Evolutionary conservation across 1,140 invertebrate species (phyloP).

Genomic region (Drosophila pseudoananassae): DNA sequence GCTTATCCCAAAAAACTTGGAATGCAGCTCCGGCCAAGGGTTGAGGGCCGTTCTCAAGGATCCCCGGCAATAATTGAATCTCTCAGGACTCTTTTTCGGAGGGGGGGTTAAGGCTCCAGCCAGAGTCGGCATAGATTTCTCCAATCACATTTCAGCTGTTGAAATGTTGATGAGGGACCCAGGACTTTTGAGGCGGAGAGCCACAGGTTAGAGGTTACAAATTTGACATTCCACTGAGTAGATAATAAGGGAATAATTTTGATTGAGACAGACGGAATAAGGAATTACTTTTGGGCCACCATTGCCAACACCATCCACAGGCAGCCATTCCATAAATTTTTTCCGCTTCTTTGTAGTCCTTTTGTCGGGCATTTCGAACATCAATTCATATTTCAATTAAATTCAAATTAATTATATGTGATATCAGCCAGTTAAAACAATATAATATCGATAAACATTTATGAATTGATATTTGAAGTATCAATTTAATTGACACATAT

Average conservation of each 20-base stretch:
- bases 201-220: conserved; percentile 42
- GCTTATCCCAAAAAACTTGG: conserved; percentile 65
- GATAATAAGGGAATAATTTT: conserved; percentile 19
- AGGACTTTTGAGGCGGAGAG: neutral
- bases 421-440: conserved; percentile 4
- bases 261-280: neutral
- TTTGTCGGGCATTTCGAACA: conserved; percentile 2
- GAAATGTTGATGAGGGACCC: conserved; percentile 47
- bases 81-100: conserved; percentile 24
- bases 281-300: conserved; percentile 7
- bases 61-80: conserved; percentile 47
- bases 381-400: conserved; percentile 15
- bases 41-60: conserved; percentile 25
- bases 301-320: neutral
- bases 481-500: conserved; percentile 25
- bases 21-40: conserved; percentile 32
- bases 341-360: neutral
- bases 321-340: neutral
- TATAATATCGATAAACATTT: conserved; percentile 10
- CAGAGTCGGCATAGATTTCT: conserved; percentile 45
- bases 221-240: conserved; percentile 46
- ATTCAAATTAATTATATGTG: conserved; percentile 22
- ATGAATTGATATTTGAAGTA: conserved; percentile 27
- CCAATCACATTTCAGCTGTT: conserved; percentile 47
- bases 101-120: neutral